Percentiles rank a stretch among this genome's conserved stretches.
phyloP scores from a whole-genome alignment of 1,140 invertebrate species.

The Ceratina japonica region DNA sequence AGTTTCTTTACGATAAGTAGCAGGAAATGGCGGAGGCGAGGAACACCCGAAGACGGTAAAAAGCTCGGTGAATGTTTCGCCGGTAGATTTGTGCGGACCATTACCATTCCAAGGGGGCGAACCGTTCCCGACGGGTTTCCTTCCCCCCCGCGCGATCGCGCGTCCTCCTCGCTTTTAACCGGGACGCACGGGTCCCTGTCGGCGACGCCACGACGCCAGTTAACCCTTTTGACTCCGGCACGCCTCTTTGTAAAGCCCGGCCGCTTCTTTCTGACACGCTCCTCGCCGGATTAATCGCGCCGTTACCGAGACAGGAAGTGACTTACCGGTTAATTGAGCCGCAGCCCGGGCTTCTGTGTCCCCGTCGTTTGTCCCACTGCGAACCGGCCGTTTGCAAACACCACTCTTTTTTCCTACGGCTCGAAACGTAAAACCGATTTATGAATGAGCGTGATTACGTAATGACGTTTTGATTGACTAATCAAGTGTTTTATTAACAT shows the following conservation, averaged over 20 bases:
- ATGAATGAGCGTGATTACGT: too few species aligned
- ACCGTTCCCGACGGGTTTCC: not conserved
- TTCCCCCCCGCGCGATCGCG: not conserved
- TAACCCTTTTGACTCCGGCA: conserved; percentile 24
- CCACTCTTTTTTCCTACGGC: too few species aligned
- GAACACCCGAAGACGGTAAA: too few species aligned
- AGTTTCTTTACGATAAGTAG: conserved; percentile 41
- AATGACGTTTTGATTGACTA: too few species aligned
- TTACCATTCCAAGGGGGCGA: conserved; percentile 19
- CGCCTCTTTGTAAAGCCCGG: not conserved
- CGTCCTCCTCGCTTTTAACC: not conserved
- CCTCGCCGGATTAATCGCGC: conserved; percentile 12
- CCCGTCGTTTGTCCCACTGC: too few species aligned
- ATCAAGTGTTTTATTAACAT: not conserved
- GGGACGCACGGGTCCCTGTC: not conserved
- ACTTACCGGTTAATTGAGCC: conserved; percentile 22
- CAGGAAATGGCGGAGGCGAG: not conserved
- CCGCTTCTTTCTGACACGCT: conserved; percentile 14
- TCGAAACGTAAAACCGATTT: too few species aligned
- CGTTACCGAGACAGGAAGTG: conserved; percentile 15
- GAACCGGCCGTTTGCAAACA: too few species aligned
- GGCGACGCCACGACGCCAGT: conserved; percentile 13
- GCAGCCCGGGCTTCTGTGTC: not conserved
- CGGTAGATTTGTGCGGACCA: not conserved
- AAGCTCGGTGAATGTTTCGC: too few species aligned